A percentile compares a stretch with the other conserved stretches of the same genome.
These are phyloP conservation scores for Zelleria hepariella DNA, from an alignment of 2,888 invertebrate species.

Conservation along the genomic window DNA sequence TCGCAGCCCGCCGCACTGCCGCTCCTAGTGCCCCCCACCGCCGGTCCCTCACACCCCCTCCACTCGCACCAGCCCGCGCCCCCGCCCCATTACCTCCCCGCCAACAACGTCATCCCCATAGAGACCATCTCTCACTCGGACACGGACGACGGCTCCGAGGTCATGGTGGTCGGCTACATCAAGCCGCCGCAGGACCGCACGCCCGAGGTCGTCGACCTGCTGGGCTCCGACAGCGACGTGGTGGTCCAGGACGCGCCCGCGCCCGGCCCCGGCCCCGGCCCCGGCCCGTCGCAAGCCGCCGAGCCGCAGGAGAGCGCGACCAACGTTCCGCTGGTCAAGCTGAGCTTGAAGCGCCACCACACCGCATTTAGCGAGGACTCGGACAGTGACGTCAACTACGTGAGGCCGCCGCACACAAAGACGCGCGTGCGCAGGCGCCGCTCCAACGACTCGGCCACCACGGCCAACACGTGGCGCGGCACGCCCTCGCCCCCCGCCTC, in stretches of 20 bases:
- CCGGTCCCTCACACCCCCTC: slow-evolving; percentile 27
- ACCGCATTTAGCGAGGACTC: neutral
- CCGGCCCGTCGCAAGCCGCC: slow-evolving; percentile 22
- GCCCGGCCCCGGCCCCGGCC: slow-evolving; percentile 24
- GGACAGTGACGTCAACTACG: neutral
- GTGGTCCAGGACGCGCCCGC: slow-evolving; percentile 41
- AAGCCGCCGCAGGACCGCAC: slow-evolving; percentile 77
- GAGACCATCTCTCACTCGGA: slow-evolving; percentile 63
- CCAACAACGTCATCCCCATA: slow-evolving; percentile 47
- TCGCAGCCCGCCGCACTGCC: slow-evolving; percentile 25
- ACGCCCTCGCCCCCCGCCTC: slow-evolving; percentile 4
- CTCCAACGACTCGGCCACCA: neutral
- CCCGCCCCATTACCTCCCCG: slow-evolving; percentile 28
- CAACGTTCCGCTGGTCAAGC: slow-evolving; percentile 25
- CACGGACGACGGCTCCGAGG: slow-evolving; percentile 66
- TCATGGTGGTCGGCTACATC: slow-evolving; percentile 75
- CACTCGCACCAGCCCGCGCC: slow-evolving; percentile 20
- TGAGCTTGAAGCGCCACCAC: slow-evolving; percentile 34
- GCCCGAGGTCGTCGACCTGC: slow-evolving; percentile 74
- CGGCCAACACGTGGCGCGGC: slow-evolving; percentile 4
- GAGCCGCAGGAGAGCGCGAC: slow-evolving; percentile 17
- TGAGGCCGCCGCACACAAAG: neutral
- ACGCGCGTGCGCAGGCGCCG: neutral
- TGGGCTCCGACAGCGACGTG: slow-evolving; percentile 70
- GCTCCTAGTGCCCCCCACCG: slow-evolving; percentile 7